Evolutionary conservation across 2,113 vertebrate species (phyloP).

Genomic region (Passer domesticus): DNA sequence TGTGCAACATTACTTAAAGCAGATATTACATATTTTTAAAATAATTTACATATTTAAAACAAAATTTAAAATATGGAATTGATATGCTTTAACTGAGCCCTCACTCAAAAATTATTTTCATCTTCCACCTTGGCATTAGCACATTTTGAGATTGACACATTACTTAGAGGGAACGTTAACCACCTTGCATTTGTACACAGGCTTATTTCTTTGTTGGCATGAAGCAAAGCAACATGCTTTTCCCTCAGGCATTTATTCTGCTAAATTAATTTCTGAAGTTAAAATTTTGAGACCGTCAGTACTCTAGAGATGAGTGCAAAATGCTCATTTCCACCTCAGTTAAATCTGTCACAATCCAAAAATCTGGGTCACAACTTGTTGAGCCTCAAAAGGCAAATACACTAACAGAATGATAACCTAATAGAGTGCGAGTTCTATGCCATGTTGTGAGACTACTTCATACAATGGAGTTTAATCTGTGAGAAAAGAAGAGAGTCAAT

Average conservation of each 20-base stretch:
- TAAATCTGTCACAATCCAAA: not conserved
- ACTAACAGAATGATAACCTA: not conserved
- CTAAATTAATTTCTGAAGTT: not conserved
- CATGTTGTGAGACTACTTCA: not conserved
- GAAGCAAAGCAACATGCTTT: not conserved
- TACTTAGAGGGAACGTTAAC: not conserved
- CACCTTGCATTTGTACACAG: not conserved
- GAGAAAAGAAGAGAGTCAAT: not conserved
- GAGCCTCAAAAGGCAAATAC: not conserved
- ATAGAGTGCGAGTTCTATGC: not conserved
- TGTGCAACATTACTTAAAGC: not conserved
- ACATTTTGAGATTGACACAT: not conserved
- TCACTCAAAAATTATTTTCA: not conserved
- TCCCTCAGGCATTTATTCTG: not conserved
- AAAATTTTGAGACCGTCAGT: not conserved
- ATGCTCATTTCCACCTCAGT: not conserved
- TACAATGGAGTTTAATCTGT: not conserved
- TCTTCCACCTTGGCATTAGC: not conserved
- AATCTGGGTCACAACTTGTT: not conserved
- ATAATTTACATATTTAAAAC: not conserved
- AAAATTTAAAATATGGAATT: not conserved
- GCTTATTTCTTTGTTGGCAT: not conserved
- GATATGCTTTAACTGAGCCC: not conserved
- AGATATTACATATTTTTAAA: not conserved
- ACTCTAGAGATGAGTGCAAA: not conserved